A percentile compares a stretch with the other conserved stretches of the same genome.
phyloP scores from a whole-genome alignment of 2,113 vertebrate species.

The Rhea americana region DNA sequence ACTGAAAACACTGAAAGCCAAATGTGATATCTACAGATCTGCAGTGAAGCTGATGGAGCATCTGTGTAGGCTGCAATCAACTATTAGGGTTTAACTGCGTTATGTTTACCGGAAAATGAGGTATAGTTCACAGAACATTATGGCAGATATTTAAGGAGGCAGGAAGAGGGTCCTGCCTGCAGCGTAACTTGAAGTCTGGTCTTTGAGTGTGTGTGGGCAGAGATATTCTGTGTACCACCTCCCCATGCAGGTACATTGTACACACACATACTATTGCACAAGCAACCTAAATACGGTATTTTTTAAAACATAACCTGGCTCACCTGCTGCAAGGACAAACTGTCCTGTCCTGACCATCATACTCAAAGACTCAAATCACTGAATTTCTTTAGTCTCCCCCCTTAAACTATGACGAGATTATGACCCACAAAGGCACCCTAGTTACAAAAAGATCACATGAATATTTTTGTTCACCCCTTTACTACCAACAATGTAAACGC shows the following conservation, averaged over 20 bases:
- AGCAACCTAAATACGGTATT: not conserved
- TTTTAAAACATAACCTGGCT: not conserved
- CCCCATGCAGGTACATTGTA: not conserved
- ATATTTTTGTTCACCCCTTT: not conserved
- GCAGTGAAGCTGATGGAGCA: conserved; percentile 14
- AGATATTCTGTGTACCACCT: not conserved
- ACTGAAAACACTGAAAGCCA: conserved; percentile 3
- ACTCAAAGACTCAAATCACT: not conserved
- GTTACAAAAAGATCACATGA: not conserved
- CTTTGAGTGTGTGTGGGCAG: not conserved
- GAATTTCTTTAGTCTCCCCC: not conserved
- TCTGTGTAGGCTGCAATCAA: conserved; percentile 26
- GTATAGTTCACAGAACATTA: not conserved
- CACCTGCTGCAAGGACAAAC: not conserved
- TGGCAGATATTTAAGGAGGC: not conserved
- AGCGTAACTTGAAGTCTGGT: not conserved
- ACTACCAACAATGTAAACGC: not conserved
- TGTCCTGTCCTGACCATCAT: not conserved
- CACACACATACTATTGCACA: not conserved
- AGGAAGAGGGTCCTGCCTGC: not conserved
- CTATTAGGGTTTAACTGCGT: conserved; percentile 39
- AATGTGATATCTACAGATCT: not conserved
- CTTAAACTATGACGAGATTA: not conserved
- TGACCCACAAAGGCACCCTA: not conserved
- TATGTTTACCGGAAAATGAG: conserved; percentile 27